Base-by-base conservation (phyloP, 2,888 invertebrate genomes). In the Microdon myrmicae region DNA sequence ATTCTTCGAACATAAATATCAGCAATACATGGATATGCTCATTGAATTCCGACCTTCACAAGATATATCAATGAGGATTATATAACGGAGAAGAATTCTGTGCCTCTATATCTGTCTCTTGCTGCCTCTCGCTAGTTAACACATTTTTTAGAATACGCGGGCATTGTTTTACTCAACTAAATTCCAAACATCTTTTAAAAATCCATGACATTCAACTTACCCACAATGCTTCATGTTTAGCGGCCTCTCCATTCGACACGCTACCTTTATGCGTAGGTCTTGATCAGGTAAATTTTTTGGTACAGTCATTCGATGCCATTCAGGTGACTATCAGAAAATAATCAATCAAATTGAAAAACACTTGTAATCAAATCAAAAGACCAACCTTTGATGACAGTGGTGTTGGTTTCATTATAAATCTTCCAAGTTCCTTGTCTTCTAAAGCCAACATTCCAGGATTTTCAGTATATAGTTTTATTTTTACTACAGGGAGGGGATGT, bases 211-310 rank as follows among this genome's bases (percentile, higher is more conserved):
- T n/a, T n/a, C n/a, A 3, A 74, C 85, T 81, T 81, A 90, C 86
- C 96, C 96, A 79, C 98, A 98, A 79, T 99, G 98, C 77, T 99
- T 99, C 93, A 99, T 94, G 79, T 99, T 99, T 67, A 96, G 85
- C 7, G 99, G 99, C 77, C 97, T 98, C 77, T 99, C 99, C 90
- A 99, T 96, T 68, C 97, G 85, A 76, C 98, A 96, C 9, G 96
- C 96, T 67, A 99, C 95, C 82, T 96, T 97, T 73, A 99, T 98
- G 73, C 90, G 88, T 51, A 99, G 83, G 81, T 97, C 96, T 82
- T 94, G 94, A 82, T 99, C 98, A 0, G 94, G 90, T 68, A 92
- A 85, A 80, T 94, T 96, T 83, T 97, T 98, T 6, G 95, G 89
- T 34, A 96, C 92, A 14, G 87, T 89, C 96, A 99, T 96, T 74